phyloP scores from a whole-genome alignment of 2,888 invertebrate genomes.

The Uloborus plumipes region DNA sequence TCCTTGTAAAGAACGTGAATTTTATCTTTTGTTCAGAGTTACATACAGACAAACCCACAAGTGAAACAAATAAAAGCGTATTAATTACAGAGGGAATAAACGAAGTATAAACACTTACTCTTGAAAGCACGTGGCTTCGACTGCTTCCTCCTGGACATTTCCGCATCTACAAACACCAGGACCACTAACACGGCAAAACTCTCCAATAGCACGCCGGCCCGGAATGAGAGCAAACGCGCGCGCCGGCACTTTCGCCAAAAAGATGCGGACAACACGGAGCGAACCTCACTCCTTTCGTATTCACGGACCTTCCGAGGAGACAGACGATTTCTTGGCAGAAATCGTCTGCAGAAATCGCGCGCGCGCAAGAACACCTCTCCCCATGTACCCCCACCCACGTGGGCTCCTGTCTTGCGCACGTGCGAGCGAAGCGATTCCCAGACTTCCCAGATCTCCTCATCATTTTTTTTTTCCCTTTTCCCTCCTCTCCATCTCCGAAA shows the following conservation, averaged over 20 bases:
- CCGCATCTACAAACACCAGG: neutral
- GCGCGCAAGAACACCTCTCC: conserved; percentile 45
- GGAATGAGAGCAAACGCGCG: neutral
- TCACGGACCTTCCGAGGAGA: too few relatives aligned
- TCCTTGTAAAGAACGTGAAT: too few relatives aligned
- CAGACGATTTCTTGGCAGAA: conserved; percentile 23
- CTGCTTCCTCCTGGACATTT: conserved; percentile 80
- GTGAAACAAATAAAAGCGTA: too few relatives aligned
- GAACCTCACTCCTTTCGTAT: neutral
- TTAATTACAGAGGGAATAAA: neutral
- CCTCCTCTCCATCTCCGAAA: neutral
- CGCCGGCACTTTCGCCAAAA: conserved; percentile 1
- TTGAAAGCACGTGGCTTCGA: conserved; percentile 80
- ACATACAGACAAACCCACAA: too few relatives aligned
- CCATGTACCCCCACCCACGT: conserved; percentile 4
- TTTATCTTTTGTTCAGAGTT: too few relatives aligned
- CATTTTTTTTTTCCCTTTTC: conserved; percentile 1
- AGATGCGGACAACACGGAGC: neutral
- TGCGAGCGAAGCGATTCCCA: too few relatives aligned
- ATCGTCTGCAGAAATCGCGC: too few relatives aligned
- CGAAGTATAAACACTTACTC: conserved; percentile 76
- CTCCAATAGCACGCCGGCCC: conserved; percentile 20
- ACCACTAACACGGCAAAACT: neutral
- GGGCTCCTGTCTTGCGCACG: neutral
- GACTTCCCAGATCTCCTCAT: too few relatives aligned